Evolutionary conservation across 2,888 invertebrate genomes (phyloP).

Genomic region (Lochmaea crataegi): DNA sequence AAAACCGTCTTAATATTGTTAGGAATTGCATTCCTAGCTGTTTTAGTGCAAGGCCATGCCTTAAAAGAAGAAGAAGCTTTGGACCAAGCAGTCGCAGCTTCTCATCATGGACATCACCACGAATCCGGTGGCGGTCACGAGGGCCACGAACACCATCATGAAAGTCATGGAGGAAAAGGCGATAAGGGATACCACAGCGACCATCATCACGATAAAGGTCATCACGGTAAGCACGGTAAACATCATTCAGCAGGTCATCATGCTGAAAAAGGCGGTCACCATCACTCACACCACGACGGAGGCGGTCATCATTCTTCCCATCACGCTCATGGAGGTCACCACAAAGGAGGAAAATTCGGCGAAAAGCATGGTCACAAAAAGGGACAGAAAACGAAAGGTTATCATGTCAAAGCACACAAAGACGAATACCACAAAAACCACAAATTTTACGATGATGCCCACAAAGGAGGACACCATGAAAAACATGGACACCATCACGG

Average conservation of each 20-base stretch:
- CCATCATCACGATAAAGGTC: conserved; percentile 83
- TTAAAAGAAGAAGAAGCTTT: conserved; percentile 32
- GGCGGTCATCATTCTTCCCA: conserved; percentile 81
- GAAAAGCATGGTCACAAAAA: conserved; percentile 88
- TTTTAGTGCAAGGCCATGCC: conserved; percentile 47
- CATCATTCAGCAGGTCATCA: conserved; percentile 83
- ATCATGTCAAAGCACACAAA: conserved; percentile 87
- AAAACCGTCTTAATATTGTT: conserved; percentile 57
- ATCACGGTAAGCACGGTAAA: conserved; percentile 81
- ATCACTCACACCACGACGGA: conserved; percentile 83
- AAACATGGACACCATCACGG: conserved; percentile 85
- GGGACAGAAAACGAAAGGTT: conserved; percentile 85
- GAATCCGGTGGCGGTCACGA: conserved; percentile 78
- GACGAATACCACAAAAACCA: conserved; percentile 89
- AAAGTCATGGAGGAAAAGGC: conserved; percentile 79
- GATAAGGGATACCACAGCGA: conserved; percentile 81
- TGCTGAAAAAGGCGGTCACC: conserved; percentile 82
- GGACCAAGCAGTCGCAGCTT: conserved; percentile 67
- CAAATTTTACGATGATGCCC: conserved; percentile 89
- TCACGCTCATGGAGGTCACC: conserved; percentile 80
- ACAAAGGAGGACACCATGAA: conserved; percentile 85
- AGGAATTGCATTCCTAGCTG: conserved; percentile 48
- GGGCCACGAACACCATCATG: conserved; percentile 76
- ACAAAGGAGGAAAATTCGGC: conserved; percentile 83
- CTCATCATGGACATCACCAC: conserved; percentile 66